These are phyloP conservation scores for Loripinus fragilis DNA, from an alignment of 2,888 invertebrate genomes.

Conservation along the genomic window DNA sequence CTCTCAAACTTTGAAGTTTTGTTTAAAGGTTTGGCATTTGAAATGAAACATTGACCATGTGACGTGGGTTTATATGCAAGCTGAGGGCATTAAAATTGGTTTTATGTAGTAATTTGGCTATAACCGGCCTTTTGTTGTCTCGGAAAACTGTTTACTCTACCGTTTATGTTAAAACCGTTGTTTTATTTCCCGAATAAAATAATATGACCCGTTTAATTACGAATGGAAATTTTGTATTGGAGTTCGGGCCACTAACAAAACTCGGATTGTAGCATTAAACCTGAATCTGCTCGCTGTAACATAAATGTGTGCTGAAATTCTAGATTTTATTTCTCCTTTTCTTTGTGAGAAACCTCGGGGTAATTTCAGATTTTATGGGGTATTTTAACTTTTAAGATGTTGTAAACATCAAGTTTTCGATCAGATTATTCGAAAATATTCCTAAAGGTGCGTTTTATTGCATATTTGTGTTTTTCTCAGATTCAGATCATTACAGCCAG, in stretches of 20 bases:
- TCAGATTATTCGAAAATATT: conserved; percentile 16
- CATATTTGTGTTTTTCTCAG: conserved; percentile 8
- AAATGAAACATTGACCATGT: conserved; percentile 54
- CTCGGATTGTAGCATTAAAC: conserved; percentile 53
- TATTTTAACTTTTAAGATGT: conserved; percentile 55
- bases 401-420: conserved; percentile 35
- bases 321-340: conserved; percentile 10
- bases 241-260: conserved; percentile 48
- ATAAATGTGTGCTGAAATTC: conserved; percentile 14
- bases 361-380: conserved; percentile 39
- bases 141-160: conserved; percentile 54
- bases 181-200: conserved; percentile 64
- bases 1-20: conserved; percentile 26
- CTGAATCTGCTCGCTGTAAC: conserved; percentile 45
- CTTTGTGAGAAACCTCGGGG: conserved; percentile 14
- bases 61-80: conserved; percentile 55
- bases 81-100: conserved; percentile 44
- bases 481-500: neutral
- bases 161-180: conserved; percentile 62
- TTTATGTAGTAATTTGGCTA: conserved; percentile 53
- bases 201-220: conserved; percentile 62
- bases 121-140: conserved; percentile 48
- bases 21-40: conserved; percentile 33
- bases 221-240: conserved; percentile 56
- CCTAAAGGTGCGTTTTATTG: conserved; percentile 11